Evolutionary conservation across 2,888 invertebrate genomes (phyloP), one percentile per base, ranked within the genome.

Genomic region (Cephonodes hylas): DNA sequence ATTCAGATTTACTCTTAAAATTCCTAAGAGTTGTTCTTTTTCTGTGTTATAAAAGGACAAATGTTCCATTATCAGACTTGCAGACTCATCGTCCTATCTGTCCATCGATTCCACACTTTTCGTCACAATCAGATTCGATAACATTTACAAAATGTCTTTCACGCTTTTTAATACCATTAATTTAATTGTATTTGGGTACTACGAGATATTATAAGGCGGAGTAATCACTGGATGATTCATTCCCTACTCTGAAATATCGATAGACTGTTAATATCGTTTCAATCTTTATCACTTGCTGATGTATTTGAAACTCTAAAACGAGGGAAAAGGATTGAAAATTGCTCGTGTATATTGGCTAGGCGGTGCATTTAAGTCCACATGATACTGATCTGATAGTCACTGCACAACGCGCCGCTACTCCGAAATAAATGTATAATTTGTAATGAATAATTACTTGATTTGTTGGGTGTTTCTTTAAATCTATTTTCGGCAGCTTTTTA

Each of bases 321-420:
- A 13, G 0, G 15, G 13, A 10, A 8, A 53, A 60, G 10, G 6
- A 25, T 10, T 5, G 42, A 13, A 42, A 42, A 42, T 60, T 4
- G n/a, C 18, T 7, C 27, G 42, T n/a, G 0, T 2, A 10, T 10
- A 6, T 23, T 10, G 42, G 25, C 18, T 23, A 42, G 61, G 31
- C 61, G 57, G 45, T 22, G 34, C 45, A 15, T 44, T 61, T 61
- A 34, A 45, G 56, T 22, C 42, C 27, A n/a, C 27, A 15, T 25
- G 57, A 61, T 57, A 57, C 44, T 22, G 61, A 61, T 61, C 57
- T 25, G 25, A 59, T 59, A 48, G 53, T 42, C 48, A 48, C 38
- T 23, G 48, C 60, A 53, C 38, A 25, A 13, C 4, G 42, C 42
- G 18, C 23, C 31, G 8, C 31, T 53, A 53, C 53, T 53, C 18